Evolutionary conservation across 2,888 invertebrate genomes (phyloP).

Genomic region (Latrodectus elegans): DNA sequence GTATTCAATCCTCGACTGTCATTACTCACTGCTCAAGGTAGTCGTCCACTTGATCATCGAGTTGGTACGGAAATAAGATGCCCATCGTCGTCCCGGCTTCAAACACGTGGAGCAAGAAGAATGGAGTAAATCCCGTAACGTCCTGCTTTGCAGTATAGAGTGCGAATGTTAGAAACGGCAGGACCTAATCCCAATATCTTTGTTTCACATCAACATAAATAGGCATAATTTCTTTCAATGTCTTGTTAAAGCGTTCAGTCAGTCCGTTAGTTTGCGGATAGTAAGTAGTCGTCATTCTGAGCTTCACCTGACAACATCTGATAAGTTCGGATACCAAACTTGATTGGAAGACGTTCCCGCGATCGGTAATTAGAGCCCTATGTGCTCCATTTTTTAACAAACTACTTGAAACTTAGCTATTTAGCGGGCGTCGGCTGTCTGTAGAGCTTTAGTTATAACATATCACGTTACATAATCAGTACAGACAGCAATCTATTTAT

Average conservation of each 20-base stretch:
- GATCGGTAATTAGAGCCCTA: background rate
- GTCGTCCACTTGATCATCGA: background rate
- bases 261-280: no score
- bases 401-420: no score
- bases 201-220: background rate
- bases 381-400: background rate
- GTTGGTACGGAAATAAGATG: background rate
- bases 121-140: background rate
- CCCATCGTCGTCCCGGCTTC: background rate
- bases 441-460: no score
- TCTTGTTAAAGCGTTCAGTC: no score
- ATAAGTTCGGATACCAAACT: background rate
- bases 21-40: background rate
- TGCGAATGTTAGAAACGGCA: background rate
- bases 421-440: no score
- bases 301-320: background rate
- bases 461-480: no score
- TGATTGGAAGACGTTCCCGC: background rate
- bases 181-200: background rate
- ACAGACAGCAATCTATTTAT: no score
- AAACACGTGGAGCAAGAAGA: background rate
- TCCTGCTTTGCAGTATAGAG: background rate
- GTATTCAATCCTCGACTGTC: background rate
- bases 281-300: no score
- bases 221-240: background rate